Evolutionary conservation across 2,888 invertebrate genomes (phyloP).

Genomic region (Rhimphoctona megacephalus): DNA sequence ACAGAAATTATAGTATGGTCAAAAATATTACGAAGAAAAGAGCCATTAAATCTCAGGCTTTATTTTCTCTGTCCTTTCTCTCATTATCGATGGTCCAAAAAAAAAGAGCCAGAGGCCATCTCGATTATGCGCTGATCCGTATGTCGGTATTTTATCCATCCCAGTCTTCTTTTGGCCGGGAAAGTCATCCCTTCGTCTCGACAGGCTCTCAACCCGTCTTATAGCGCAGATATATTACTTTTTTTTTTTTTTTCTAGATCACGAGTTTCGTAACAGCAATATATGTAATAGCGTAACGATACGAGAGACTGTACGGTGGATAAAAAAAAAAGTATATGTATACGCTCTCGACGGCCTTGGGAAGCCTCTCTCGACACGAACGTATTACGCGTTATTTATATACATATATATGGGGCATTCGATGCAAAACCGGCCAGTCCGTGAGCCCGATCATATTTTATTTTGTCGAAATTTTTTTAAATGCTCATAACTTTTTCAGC

Average conservation of each 20-base stretch:
- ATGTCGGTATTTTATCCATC: background rate
- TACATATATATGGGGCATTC: background rate
- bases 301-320: slow-evolving; percentile 33
- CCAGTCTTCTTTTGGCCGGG: background rate
- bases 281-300: slow-evolving; percentile 23
- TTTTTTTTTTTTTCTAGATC: slow-evolving; percentile 35
- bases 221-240: background rate
- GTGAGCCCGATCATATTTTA: too few relatives aligned
- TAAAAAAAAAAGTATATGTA: slow-evolving; percentile 32
- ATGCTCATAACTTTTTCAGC: too few relatives aligned
- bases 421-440: too few relatives aligned
- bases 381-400: slow-evolving; percentile 26
- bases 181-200: background rate
- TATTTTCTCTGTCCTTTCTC: background rate
- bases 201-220: background rate
- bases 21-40: background rate
- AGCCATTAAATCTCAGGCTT: background rate
- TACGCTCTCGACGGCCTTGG: slow-evolving; percentile 61
- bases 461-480: too few relatives aligned
- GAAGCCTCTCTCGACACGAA: slow-evolving; percentile 57
- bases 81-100: background rate
- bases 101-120: background rate
- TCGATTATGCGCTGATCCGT: background rate
- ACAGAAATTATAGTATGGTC: background rate
- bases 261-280: slow-evolving; percentile 28